Conservation (phyloP, 2,888 invertebrate genomes). For the Frankliniella intonsa region DNA sequence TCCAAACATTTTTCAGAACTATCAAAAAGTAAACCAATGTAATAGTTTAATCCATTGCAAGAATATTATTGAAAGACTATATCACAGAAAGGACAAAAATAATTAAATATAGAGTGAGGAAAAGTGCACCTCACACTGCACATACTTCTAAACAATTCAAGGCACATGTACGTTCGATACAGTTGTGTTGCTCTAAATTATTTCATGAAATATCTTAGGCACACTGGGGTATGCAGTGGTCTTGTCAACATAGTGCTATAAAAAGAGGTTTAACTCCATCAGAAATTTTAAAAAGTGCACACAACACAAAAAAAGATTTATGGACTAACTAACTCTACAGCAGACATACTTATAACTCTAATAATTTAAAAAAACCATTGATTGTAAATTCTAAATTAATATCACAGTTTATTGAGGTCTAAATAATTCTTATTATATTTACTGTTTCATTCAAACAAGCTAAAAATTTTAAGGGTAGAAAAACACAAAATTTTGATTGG, state of each 20-base stretch:
- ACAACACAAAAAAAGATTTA: background rate
- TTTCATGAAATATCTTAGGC: no score
- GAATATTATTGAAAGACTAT: no score
- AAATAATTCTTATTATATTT: no score
- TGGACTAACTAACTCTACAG: background rate
- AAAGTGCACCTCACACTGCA: no score
- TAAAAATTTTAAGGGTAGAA: no score
- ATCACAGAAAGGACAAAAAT: no score
- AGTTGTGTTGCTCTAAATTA: background rate
- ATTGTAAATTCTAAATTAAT: background rate
- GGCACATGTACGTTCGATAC: background rate
- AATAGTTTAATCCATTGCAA: no score
- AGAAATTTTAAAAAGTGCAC: background rate
- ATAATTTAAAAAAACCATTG: background rate
- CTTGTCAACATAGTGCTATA: background rate
- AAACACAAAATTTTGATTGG: no score
- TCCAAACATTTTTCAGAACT: no score
- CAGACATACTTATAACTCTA: background rate
- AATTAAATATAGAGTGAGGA: no score
- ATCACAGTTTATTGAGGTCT: background rate
- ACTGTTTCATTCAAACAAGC: no score
- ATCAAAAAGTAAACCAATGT: no score
- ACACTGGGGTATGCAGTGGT: background rate
- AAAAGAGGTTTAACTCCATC: background rate
- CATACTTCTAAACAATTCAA: background rate